phyloP scores from a whole-genome alignment of 23 tunicate genomes.

The Oikopleura albicans region DNA sequence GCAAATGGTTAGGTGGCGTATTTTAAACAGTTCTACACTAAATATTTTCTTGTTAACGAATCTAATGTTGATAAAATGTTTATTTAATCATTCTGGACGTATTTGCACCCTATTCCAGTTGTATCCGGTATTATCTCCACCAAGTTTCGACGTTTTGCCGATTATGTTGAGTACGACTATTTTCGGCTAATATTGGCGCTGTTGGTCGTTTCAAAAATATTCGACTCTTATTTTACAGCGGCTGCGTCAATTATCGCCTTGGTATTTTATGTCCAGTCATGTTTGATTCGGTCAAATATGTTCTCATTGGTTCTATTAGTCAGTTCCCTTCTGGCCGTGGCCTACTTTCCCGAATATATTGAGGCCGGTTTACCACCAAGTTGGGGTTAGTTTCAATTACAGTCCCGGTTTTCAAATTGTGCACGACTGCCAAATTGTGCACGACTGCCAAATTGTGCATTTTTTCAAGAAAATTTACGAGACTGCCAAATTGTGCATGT shows the following conservation, averaged over 20 bases:
- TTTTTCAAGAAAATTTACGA: too few species aligned
- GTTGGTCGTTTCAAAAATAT: not conserved
- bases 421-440: too few species aligned
- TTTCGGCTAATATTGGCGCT: not conserved
- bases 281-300: not conserved
- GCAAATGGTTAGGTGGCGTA: too few species aligned
- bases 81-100: not conserved
- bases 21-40: too few species aligned
- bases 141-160: not conserved
- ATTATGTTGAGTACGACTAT: not conserved
- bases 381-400: too few species aligned
- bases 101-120: not conserved
- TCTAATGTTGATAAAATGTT: too few species aligned
- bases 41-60: too few species aligned
- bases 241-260: not conserved
- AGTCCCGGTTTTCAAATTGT: too few species aligned
- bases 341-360: not conserved
- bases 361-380: too few species aligned
- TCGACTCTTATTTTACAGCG: not conserved
- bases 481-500: too few species aligned
- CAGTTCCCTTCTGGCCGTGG: too few species aligned
- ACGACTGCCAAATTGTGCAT: too few species aligned
- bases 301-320: not conserved
- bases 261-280: not conserved
- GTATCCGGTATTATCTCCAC: not conserved